Evolutionary conservation across 2,113 vertebrate genomes (phyloP).

Genomic region (Loxodonta africana): DNA sequence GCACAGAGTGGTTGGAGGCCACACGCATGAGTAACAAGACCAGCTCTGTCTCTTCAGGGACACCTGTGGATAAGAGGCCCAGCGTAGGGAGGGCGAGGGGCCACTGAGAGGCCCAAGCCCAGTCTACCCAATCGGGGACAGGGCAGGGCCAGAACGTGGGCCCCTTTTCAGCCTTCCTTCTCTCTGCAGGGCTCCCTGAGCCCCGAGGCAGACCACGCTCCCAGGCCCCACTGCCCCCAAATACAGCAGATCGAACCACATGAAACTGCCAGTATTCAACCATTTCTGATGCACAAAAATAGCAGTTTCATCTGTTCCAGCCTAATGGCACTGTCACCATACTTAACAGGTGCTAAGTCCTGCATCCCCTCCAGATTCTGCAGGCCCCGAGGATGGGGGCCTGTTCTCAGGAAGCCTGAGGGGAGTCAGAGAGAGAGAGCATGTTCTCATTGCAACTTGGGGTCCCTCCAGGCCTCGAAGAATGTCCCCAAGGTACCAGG

Average conservation of each 20-base stretch:
- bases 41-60: constrained; percentile 84
- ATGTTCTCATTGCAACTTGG: accelerated
- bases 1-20: constrained; percentile 72
- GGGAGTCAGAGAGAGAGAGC: accelerated
- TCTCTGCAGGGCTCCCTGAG: background rate
- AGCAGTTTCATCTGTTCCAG: background rate
- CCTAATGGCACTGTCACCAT: background rate
- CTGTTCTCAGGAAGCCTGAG: background rate
- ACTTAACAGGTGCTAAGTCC: too few species aligned
- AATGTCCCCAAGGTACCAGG: background rate
- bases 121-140: background rate
- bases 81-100: background rate
- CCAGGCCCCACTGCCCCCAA: background rate
- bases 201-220: too few species aligned
- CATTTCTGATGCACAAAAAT: background rate
- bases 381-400: background rate
- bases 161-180: background rate
- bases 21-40: constrained; percentile 74
- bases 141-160: background rate
- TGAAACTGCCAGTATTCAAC: background rate
- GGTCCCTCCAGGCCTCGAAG: accelerated
- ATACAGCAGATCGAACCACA: background rate
- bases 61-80: constrained; percentile 83
- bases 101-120: background rate
- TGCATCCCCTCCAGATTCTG: background rate